Evolutionary conservation across 2,797 vertebrate genomes (phyloP).

Genomic region (Hoplostethus atlanticus): DNA sequence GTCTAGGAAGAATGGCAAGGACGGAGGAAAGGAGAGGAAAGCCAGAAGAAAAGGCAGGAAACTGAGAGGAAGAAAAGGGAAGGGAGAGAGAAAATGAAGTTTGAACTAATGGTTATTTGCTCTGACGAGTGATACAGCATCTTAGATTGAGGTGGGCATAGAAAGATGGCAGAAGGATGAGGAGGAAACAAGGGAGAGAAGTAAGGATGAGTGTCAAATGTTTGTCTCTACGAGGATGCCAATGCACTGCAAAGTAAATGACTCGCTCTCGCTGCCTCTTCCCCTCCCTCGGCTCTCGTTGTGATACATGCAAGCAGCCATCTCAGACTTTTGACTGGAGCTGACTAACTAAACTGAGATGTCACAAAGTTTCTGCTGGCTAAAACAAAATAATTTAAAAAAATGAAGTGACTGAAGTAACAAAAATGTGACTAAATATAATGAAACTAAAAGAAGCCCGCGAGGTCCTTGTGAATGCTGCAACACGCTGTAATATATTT

Average conservation of each 20-base stretch:
- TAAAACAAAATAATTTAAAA: neutral
- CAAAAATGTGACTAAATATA: slow-evolving; percentile 53
- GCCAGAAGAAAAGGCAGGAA: slow-evolving; percentile 41
- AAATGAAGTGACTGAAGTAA: slow-evolving; percentile 30
- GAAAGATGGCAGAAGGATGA: neutral
- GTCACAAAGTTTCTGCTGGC: neutral
- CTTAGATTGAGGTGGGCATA: neutral
- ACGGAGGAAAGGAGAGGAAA: slow-evolving; percentile 10
- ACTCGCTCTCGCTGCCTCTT: neutral
- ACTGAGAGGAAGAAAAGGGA: slow-evolving; percentile 53
- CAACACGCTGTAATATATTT: slow-evolving; percentile 53
- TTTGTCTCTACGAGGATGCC: neutral
- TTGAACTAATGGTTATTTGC: too few species aligned
- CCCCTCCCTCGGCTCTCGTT: neutral
- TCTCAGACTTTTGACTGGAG: neutral
- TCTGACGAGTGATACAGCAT: neutral
- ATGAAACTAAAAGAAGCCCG: slow-evolving; percentile 43
- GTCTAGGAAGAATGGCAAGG: slow-evolving; percentile 20
- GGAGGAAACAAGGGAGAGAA: neutral
- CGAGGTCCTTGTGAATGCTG: slow-evolving; percentile 37
- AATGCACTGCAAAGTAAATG: neutral
- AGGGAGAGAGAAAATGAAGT: slow-evolving; percentile 53
- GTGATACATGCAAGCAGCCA: neutral
- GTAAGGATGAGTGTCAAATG: neutral
- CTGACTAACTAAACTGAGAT: neutral